Percentiles rank a stretch among this genome's conserved stretches.
These are phyloP conservation scores for Caracal caracal DNA, from an alignment of 2,113 vertebrate species.

Conservation along the genomic window DNA sequence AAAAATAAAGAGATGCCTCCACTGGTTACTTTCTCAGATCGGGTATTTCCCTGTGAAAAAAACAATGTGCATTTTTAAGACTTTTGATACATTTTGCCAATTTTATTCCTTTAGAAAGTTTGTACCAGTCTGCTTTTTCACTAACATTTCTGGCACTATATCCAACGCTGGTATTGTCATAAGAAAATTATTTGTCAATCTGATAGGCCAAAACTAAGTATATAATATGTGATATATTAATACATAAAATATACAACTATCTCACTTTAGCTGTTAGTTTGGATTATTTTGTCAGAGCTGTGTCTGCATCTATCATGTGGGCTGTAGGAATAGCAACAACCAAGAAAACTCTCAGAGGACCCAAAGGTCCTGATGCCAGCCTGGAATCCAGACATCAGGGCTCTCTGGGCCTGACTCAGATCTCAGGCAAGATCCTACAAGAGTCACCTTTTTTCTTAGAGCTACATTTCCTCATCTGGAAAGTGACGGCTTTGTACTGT, in stretches of 20 bases:
- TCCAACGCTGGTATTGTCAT: not conserved
- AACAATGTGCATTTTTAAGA: not conserved
- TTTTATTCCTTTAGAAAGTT: not conserved
- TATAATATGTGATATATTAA: not conserved
- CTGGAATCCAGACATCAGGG: not conserved
- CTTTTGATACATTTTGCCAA: not conserved
- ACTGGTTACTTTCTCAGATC: not conserved
- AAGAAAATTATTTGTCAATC: not conserved
- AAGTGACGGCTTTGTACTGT: not conserved
- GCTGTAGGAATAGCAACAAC: not conserved
- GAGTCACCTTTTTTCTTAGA: not conserved
- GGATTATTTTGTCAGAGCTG: not conserved
- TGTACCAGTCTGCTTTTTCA: not conserved
- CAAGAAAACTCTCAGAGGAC: not conserved
- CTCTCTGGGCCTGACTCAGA: not conserved
- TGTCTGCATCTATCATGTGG: not conserved
- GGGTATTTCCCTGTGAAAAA: not conserved
- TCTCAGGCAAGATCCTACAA: not conserved
- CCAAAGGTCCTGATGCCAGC: not conserved
- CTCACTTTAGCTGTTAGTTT: not conserved
- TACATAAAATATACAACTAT: not conserved
- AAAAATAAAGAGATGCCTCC: not conserved
- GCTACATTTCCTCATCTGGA: not conserved
- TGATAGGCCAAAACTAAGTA: not conserved
- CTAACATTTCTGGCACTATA: not conserved